A percentile compares a stretch with the other conserved stretches of the same genome.
phyloP scores from a whole-genome alignment of 1,140 invertebrate genomes.

The Coptotermes formosanus region DNA sequence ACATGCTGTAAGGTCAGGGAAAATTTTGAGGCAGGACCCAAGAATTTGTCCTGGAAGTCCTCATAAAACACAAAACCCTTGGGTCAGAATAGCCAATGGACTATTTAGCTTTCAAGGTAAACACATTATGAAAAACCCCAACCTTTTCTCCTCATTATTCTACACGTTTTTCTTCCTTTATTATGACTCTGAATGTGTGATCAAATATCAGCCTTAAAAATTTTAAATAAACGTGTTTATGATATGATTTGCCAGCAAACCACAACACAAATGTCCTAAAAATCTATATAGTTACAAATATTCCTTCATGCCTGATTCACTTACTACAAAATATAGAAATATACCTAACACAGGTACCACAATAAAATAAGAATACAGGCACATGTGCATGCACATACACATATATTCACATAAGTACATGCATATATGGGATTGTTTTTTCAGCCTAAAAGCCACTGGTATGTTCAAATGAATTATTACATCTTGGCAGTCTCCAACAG shows the following conservation, averaged over 20 bases:
- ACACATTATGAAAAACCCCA: background rate
- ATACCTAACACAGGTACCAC: background rate
- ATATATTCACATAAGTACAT: no score
- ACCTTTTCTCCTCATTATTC: background rate
- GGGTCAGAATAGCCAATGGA: background rate
- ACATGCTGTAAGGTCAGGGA: no score
- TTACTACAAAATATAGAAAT: background rate
- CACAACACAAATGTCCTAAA: background rate
- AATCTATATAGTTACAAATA: background rate
- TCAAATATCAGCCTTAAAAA: background rate
- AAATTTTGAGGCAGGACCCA: no score
- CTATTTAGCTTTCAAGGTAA: background rate
- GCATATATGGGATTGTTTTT: background rate
- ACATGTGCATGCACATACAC: no score
- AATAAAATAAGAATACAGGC: background rate
- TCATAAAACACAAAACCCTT: background rate
- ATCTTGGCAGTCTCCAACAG: background rate
- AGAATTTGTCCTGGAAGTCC: no score
- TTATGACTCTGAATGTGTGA: background rate
- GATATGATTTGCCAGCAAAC: background rate
- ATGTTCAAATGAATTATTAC: background rate
- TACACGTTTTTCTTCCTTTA: background rate
- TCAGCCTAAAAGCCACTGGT: background rate
- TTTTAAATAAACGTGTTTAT: background rate
- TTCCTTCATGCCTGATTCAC: background rate